Evolutionary conservation across 1,140 invertebrate species (phyloP), one percentile per base, ranked within the genome.

Genomic region (Halictus rubicundus): DNA sequence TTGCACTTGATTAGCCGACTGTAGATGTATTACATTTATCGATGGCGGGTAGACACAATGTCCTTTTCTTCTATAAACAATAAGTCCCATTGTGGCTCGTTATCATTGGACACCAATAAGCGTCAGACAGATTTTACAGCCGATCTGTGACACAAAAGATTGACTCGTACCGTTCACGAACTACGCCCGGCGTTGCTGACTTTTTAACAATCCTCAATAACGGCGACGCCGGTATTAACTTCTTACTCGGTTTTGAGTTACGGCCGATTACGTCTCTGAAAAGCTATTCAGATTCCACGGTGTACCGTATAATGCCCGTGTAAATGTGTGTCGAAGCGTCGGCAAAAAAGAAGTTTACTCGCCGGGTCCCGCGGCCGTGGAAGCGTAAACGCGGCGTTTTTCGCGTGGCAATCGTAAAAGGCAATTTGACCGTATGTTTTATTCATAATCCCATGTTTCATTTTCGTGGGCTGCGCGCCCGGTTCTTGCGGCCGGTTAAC

Each of bases 401-500:
- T 77, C 65, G 5, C 49, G 52, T 10, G 5, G 52, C 42, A 70
- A 78, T 78, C 75, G 68, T 78, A 78, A 78, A 78, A 78, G 65
- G 49, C 46, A 46, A 71, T 78, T 54, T 60, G 68, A 42, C n/a
- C 59, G 59, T 59, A 60, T 68, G 65, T 68, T 76, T 76, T 68
- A 76, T 68, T 68, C 59, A 70, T 70, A 63, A 78, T 78, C 54
- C 63, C 59, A 21, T n/a, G 68, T 64, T 71, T 78, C 46, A n/a
- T 64, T 64, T 59, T 68, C 64, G 39, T 76, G n/a, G n/a, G 46
- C 19, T 76, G n/a, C n/a, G 46, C 19, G 54, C 0, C 32, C 19
- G 21, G 54, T 68, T 61, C 46, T 54, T 42, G 21, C 75, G 21
- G 42, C 64, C 60, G 46, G 68, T 71, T 78, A 78, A 78, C 68